These are phyloP conservation scores for Guaruba guarouba DNA, from an alignment of 2,113 vertebrate species.

Conservation along the genomic window DNA sequence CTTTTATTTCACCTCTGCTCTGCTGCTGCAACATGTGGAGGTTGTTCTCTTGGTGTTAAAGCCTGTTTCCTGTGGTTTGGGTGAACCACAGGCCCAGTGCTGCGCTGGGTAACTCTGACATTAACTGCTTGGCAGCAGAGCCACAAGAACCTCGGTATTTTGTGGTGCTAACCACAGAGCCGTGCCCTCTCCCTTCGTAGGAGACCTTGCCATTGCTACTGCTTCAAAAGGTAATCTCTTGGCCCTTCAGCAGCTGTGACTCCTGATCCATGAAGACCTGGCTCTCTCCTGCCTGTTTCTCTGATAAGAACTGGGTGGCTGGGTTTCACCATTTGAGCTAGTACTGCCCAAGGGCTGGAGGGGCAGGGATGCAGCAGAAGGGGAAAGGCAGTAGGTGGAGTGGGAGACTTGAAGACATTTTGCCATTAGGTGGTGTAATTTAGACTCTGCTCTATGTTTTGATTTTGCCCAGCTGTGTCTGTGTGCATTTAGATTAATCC, in stretches of 20 bases:
- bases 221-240: neutral
- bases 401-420: neutral
- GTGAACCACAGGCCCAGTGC: neutral
- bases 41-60: neutral
- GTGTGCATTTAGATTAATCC: constrained; percentile 69
- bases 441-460: constrained; percentile 51
- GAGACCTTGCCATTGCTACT: neutral
- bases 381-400: neutral
- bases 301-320: neutral
- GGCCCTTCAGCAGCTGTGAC: neutral
- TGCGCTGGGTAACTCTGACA: neutral
- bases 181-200: neutral
- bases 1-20: neutral
- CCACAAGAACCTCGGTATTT: neutral
- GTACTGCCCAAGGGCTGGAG: neutral
- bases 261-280: neutral
- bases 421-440: constrained; percentile 15
- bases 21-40: neutral
- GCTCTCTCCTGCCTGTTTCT: neutral
- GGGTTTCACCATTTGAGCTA: neutral
- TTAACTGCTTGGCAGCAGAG: neutral
- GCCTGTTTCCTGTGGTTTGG: neutral
- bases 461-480: constrained; percentile 66
- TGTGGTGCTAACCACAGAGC: neutral
- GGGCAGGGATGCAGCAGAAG: neutral